Percentiles rank a stretch among this genome's conserved stretches.
Evolutionary conservation across 2,888 invertebrate genomes (phyloP).

Genomic region (Megalurothrips usitatus): DNA sequence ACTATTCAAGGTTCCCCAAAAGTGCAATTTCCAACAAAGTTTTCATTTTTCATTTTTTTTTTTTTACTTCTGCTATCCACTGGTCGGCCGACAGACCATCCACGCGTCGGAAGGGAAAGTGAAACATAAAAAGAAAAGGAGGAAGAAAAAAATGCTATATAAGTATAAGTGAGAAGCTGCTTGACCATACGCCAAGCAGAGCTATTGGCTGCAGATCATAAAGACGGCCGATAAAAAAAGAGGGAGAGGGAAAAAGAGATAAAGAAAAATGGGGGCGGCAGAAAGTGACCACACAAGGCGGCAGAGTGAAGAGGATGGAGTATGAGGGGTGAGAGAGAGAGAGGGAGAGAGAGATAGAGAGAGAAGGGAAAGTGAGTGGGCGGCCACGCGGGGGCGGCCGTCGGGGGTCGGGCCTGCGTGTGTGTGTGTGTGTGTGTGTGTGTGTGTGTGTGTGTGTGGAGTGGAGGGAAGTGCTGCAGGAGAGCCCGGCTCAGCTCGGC

Average conservation of each 20-base stretch:
- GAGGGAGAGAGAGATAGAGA: no score
- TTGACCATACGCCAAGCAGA: constrained; percentile 26
- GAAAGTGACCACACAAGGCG: constrained; percentile 9
- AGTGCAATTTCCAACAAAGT: background rate
- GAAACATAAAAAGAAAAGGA: background rate
- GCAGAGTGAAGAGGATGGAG: background rate
- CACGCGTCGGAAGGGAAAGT: background rate
- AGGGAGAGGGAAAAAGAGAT: background rate
- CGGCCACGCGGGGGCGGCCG: no score
- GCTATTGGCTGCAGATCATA: constrained; percentile 26
- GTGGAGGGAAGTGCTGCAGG: no score
- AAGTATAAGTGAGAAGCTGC: constrained; percentile 7
- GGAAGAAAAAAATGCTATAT: background rate
- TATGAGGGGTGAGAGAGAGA: no score
- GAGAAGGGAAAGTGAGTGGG: no score
- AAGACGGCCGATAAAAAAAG: background rate
- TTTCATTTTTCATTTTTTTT: no score
- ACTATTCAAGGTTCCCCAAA: no score
- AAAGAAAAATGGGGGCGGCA: background rate
- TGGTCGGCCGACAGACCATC: background rate
- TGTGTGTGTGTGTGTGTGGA: no score
- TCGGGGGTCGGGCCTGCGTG: no score
- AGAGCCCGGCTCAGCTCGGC: no score
- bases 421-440: no score
- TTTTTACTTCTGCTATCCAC: background rate